Evolutionary conservation across 2,888 invertebrate species (phyloP).

Genomic region (Hypena proboscidalis): DNA sequence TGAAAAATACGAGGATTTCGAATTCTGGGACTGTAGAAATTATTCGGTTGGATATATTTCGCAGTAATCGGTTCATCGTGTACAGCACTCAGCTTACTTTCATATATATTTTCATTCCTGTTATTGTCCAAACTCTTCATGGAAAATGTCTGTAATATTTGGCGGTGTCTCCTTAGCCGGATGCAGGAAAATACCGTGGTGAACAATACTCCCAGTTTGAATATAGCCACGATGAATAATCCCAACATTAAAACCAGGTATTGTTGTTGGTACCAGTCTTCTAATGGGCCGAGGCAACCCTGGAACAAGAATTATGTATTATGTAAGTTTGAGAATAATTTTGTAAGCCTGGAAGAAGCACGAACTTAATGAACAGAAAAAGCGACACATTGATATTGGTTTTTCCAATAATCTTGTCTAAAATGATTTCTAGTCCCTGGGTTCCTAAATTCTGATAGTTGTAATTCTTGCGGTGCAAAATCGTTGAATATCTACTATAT

Average conservation of each 20-base stretch:
- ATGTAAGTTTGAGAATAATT: background rate
- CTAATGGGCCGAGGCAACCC: constrained; percentile 89
- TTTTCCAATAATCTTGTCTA: too few species aligned
- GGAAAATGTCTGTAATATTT: constrained; percentile 71
- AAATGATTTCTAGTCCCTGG: too few species aligned
- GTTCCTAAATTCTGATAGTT: too few species aligned
- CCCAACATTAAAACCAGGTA: constrained; percentile 88
- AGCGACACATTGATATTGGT: too few species aligned
- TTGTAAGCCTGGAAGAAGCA: background rate
- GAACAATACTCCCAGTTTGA: constrained; percentile 89
- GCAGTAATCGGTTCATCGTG: constrained; percentile 75
- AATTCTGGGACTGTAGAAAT: constrained; percentile 78
- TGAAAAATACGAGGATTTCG: constrained; percentile 77
- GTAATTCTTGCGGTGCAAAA: too few species aligned
- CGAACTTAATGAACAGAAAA: too few species aligned
- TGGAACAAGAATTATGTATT: constrained; percentile 55
- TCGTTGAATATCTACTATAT: too few species aligned
- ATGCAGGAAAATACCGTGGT: constrained; percentile 90
- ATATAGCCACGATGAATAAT: constrained; percentile 88
- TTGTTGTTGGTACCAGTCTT: constrained; percentile 92
- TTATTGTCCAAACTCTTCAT: constrained; percentile 70
- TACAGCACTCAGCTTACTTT: constrained; percentile 55
- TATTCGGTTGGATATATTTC: constrained; percentile 79
- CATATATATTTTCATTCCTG: constrained; percentile 73
- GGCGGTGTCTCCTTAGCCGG: constrained; percentile 82